These are phyloP conservation scores for Poeciliopsis retropinna DNA, from an alignment of 2,113 vertebrate species.

Conservation along the genomic window DNA sequence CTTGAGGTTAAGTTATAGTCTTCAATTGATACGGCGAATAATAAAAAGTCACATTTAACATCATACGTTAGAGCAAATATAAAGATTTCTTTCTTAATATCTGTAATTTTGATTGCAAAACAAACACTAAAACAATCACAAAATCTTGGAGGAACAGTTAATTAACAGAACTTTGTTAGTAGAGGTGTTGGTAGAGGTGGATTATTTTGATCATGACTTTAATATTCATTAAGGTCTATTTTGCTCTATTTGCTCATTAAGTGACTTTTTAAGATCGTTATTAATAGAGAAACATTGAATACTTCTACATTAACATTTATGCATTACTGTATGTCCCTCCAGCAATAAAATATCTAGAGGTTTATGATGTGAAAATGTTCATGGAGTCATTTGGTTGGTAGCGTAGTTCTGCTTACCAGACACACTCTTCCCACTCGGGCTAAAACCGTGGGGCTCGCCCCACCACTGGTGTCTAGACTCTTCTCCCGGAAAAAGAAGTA, in stretches of 20 bases:
- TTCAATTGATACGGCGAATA: no score
- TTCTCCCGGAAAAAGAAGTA: constrained; percentile 90
- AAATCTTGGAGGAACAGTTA: no score
- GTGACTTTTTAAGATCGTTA: neutral
- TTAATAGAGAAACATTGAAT: neutral
- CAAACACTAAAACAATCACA: no score
- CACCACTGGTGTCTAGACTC: constrained; percentile 80
- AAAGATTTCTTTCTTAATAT: no score
- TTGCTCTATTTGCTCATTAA: neutral
- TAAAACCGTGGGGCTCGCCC: constrained; percentile 81
- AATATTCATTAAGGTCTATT: no score
- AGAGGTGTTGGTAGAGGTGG: neutral
- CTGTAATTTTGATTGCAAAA: no score
- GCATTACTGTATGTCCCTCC: neutral
- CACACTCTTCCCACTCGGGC: constrained; percentile 85
- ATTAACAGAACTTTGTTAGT: neutral
- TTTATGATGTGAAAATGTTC: neutral
- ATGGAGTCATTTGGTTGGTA: neutral
- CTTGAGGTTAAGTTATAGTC: no score
- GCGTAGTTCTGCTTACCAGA: constrained; percentile 75
- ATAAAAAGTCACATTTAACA: no score
- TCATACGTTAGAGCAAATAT: no score
- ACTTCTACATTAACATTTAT: neutral
- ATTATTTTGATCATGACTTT: neutral
- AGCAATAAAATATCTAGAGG: neutral